Base-by-base conservation (phyloP, 2,888 invertebrate species). In the Cynaeus angustus region DNA sequence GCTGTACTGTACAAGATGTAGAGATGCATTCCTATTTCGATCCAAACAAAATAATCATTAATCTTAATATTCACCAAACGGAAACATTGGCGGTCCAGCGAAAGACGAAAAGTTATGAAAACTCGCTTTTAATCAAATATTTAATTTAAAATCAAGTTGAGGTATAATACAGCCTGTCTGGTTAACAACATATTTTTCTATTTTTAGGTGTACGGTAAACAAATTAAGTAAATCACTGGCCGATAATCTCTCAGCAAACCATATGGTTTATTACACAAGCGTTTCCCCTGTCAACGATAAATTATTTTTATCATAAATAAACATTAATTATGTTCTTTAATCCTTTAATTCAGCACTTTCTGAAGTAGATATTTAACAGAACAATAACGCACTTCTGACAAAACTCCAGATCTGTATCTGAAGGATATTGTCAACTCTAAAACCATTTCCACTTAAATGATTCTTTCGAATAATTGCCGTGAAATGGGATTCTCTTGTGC, bases 151-250 rank as follows among this genome's bases (percentile, higher is more conserved):
- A n/a, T n/a, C 33, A 33, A 21, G 28, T 28, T 38, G 10, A n/a
- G 9, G 5, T 38, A 38, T n/a, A 38, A 38, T 38, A 38, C 8
- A 7, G n/a, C 13, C 6, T 41, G 41, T 13, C 41, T n/a, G 12
- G 12, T 41, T 41, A 12, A 3, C n/a, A 41, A 12, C 41, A 12
- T 12, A 37, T 41, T 12, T 21, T 46, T 6, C 46, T 46, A 9
- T 14, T 46, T 50, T 16, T 28, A 33, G 8, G 53, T 26, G 12
- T 30, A 2, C 4, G n/a, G 50, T 13, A 56, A 56, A 56, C 56
- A 56, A 13, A 56, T 56, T 38, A 41, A 56, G 37, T 43, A 56
- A 56, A 56, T 56, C 56, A 56, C 21, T 41, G 26, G 37, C 9
- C 10, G 41, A 38, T 56, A 38, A 38, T 56, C 26, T 41, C 10